Evolutionary conservation across 2,888 invertebrate genomes (phyloP), one percentile per base, ranked within the genome.

Genomic region (Sialis lutaria): DNA sequence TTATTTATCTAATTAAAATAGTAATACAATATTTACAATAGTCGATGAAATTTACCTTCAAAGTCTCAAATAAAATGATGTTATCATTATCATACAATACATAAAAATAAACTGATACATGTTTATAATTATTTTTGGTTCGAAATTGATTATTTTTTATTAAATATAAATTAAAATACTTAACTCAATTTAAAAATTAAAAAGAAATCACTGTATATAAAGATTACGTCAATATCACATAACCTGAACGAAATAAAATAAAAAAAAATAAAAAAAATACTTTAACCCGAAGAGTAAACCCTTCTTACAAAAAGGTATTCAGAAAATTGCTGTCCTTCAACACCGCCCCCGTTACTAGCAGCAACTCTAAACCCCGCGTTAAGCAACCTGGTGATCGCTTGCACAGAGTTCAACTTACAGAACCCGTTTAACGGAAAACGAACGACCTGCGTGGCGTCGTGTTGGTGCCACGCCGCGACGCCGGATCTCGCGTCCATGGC

Each of bases 301-400:
- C 61, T 65, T 55, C 84, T 71, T 50, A 83, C 78, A 63, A 89
- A 82, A 58, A 89, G 72, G 67, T 88, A 89, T 67, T 89, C 89
- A 57, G 86, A 86, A 68, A 88, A 89, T 66, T 88, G 88, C 60
- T 88, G 88, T 5, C 87, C 86, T 60, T 89, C 88, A 35, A 88
- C 87, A 4, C 87, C 87, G 13, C 87, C 87, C 0, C 88, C 88
- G 56, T 83, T 86, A 59, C 87, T 85, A 31, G 88, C 87, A 44
- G 80, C 80, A 49, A 89, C 74, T 53, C 73, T 73, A 64, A 88
- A 89, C 45, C 82, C 81, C 51, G 80, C 75, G 60, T 86, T 86
- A 42, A 88, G 67, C 42, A 88, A 73, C 60, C 86, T 75, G 53
- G 85, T 83, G 57, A 89, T 79, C 50, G 86, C 87, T 66, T 89